These are phyloP conservation scores for Folsomia candida DNA, from an alignment of 2,888 invertebrate species.

Conservation along the genomic window DNA sequence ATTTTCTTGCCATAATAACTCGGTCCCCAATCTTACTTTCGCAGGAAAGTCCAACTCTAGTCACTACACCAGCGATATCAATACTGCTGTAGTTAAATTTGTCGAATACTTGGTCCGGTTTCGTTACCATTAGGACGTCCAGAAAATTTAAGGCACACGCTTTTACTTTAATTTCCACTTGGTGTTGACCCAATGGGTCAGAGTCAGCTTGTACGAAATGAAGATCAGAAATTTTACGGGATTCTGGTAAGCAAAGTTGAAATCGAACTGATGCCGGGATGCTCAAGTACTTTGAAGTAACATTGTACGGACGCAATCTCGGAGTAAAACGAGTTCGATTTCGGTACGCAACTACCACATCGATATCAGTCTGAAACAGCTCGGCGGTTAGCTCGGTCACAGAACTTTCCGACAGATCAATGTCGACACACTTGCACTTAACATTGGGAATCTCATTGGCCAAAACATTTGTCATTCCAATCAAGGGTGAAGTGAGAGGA, in stretches of 20 bases:
- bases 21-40: not conserved
- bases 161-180: not conserved
- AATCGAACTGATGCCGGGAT: not conserved
- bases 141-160: not conserved
- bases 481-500: not conserved
- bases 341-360: not conserved
- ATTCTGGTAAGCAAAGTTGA: not conserved
- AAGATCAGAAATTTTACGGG: not conserved
- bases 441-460: not conserved
- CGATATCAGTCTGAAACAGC: not conserved
- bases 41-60: not conserved
- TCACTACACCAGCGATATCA: slow-evolving; percentile 12
- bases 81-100: not conserved
- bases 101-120: not conserved
- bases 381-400: not conserved
- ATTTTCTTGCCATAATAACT: not conserved
- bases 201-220: not conserved
- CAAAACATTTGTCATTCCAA: not conserved
- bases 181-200: not conserved
- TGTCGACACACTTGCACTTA: not conserved
- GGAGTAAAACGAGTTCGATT: not conserved
- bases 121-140: not conserved
- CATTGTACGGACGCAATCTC: not conserved
- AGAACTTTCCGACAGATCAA: not conserved
- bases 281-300: not conserved